Base-by-base conservation (phyloP, 1,140 invertebrate species). In the Macrotrachela quadricornifera region DNA sequence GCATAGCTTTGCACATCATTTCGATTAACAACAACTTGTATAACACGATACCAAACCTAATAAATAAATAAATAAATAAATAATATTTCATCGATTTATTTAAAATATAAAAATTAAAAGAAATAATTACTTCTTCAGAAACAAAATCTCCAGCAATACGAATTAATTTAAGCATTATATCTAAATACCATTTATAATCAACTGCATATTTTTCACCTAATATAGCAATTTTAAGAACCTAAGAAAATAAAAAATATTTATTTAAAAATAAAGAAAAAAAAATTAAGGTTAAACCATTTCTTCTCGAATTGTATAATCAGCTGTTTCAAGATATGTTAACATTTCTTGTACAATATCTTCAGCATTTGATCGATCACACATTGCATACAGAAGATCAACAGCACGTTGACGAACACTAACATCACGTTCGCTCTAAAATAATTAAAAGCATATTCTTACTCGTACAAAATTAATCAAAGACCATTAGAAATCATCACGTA, bases 291-390 rank as follows among this genome's bases (percentile, higher is more conserved):
- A 4, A 59, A 80, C 94, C 92, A 99, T 97, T 74, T 99, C 94
- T 73, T 99, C 94, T 60, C 92, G 77, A 62, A 99, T 99, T 16
- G 92, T 96, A 72, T 99, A 99, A 73, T 99, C 94, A 37, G 94
- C 92, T 14, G 90, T 92, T 75, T 99, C 92, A 54, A 99, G 73
- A 69, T 99, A 99, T 63, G 88, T 84, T 41, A 99, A 74, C 94
- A 99, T 99, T 73, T 99, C 92, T 67, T 91, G 85, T 3, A 99
- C 94, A 68, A 99, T 99, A 73, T 97, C 90, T 71, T 95, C 91
- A 13, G 92, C 87, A 73, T 99, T 99, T 51, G 84, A 87, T 62
- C 92, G 84, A 70, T 99, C 94, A 73, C 94, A 99, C 92, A 99
- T 97, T 14, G 94, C 94, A 71, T 99, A 99, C 0, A 99, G 70